Conservation (phyloP, 2,888 invertebrate species). For the Pseudococcus longispinus region DNA sequence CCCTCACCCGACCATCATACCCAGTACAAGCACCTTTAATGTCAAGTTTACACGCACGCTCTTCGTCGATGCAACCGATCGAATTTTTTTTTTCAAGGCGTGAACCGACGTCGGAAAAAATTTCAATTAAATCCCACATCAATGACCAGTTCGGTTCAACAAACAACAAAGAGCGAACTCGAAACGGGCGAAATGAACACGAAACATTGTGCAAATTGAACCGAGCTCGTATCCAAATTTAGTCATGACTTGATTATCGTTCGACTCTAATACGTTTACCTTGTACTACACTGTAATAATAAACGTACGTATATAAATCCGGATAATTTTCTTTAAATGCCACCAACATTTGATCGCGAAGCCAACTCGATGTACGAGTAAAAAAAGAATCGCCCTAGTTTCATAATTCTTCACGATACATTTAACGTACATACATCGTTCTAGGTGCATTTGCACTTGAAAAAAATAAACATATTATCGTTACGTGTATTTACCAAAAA, state of each 20-base stretch:
- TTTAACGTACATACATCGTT: neutral
- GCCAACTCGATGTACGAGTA: neutral
- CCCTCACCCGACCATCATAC: neutral
- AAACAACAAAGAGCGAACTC: neutral
- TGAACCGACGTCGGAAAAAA: neutral
- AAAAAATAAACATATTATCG: neutral
- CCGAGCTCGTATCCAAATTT: constrained; percentile 48
- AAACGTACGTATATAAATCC: neutral
- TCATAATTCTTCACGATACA: neutral
- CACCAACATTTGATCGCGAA: neutral
- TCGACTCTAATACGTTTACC: constrained; percentile 27
- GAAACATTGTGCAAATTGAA: neutral
- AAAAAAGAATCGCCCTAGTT: neutral
- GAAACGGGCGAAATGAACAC: neutral
- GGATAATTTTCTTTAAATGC: neutral
- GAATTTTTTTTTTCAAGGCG: neutral
- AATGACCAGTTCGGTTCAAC: neutral
- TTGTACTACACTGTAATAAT: constrained; percentile 33
- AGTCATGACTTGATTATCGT: constrained; percentile 47
- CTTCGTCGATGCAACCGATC: neutral
- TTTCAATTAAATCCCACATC: constrained; percentile 20
- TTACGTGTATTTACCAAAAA: constrained; percentile 7
- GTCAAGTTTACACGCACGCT: neutral
- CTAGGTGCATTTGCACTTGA: neutral
- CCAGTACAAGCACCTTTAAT: neutral